Evolutionary conservation across 2,113 vertebrate genomes (phyloP).

Genomic region (Gallinago undulata): DNA sequence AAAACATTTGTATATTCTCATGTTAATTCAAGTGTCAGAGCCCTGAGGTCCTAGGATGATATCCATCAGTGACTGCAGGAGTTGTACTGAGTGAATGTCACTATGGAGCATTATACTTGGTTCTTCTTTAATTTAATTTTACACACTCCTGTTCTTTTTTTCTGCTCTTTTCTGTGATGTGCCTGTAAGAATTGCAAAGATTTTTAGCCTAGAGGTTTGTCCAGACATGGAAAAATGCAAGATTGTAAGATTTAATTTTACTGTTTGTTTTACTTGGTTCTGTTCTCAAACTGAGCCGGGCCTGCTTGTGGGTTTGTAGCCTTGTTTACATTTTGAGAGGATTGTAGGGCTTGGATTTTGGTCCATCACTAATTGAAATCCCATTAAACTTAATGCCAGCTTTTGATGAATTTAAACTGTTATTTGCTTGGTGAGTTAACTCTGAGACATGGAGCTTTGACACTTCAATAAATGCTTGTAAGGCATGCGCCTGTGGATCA

Average conservation of each 20-base stretch:
- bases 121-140: not conserved
- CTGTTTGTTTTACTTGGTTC: slow-evolving; percentile 3
- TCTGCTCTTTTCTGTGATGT: not conserved
- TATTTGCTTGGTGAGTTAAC: slow-evolving; percentile 12
- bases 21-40: not conserved
- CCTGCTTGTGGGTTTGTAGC: not conserved
- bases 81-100: not conserved
- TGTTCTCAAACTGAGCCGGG: not conserved
- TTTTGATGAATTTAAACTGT: slow-evolving; percentile 37
- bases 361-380: slow-evolving; percentile 40
- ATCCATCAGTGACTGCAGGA: not conserved
- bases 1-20: not conserved
- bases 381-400: slow-evolving; percentile 10
- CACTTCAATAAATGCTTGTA: not conserved
- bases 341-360: slow-evolving; percentile 6
- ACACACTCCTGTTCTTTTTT: not conserved
- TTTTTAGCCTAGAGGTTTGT: not conserved
- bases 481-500: not conserved
- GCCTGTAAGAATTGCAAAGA: not conserved
- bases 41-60: not conserved
- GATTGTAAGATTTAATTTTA: not conserved
- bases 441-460: not conserved
- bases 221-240: not conserved
- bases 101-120: not conserved
- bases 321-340: slow-evolving; percentile 12